These are phyloP conservation scores for Laupala kohalensis DNA, from an alignment of 1,140 invertebrate species.

Conservation along the genomic window DNA sequence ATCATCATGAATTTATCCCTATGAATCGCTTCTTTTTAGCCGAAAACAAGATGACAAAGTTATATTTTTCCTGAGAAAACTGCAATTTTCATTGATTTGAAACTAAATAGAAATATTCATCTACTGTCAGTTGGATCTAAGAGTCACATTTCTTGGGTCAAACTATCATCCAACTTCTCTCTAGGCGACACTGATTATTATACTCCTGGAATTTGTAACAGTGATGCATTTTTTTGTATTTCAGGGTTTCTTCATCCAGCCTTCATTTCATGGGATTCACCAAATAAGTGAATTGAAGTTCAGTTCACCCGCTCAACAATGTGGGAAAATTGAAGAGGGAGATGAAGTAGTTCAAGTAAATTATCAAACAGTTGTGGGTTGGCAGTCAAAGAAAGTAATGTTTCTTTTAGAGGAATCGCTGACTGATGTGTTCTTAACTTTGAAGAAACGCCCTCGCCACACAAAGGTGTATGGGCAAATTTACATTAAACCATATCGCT, in stretches of 20 bases:
- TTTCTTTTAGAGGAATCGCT: constrained; percentile 61
- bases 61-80: too few species aligned
- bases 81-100: too few species aligned
- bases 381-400: constrained; percentile 71
- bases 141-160: not conserved
- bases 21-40: too few species aligned
- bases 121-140: not conserved
- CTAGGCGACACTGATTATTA: not conserved
- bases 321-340: constrained; percentile 79
- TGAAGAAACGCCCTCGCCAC: constrained; percentile 73
- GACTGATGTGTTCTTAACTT: constrained; percentile 63
- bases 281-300: constrained; percentile 75
- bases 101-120: too few species aligned
- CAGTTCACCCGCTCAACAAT: constrained; percentile 69
- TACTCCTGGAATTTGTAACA: not conserved
- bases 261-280: constrained; percentile 73
- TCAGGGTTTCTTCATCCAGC: constrained; percentile 70
- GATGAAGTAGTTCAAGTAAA: constrained; percentile 89
- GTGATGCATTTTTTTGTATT: constrained; percentile 16
- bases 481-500: constrained; percentile 61
- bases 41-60: too few species aligned
- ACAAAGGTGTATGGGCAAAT: constrained; percentile 72
- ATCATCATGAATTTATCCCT: too few species aligned
- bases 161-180: not conserved
- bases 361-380: constrained; percentile 83